Conservation (phyloP, 2,888 invertebrate species). For the Morpho helenor region DNA sequence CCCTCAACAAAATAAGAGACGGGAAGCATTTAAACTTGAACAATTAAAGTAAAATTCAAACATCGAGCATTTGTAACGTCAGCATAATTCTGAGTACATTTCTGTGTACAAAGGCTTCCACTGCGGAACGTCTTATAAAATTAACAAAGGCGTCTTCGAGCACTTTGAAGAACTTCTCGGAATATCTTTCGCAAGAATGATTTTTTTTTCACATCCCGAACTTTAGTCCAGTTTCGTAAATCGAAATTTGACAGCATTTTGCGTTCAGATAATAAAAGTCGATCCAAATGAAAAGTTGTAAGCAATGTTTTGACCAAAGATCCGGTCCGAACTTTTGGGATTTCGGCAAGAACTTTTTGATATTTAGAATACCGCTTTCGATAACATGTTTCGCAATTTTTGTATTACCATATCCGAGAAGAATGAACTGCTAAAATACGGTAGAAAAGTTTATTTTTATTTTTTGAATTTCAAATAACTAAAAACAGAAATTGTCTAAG, state of each 20-base stretch:
- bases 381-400: too few species aligned
- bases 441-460: too few species aligned
- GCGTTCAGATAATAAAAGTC: slow-evolving; percentile 61
- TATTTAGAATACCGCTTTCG: not conserved
- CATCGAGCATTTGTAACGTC: slow-evolving; percentile 13
- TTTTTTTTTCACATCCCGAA: slow-evolving; percentile 19
- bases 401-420: too few species aligned
- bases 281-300: slow-evolving; percentile 66
- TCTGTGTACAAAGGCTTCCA: slow-evolving; percentile 22
- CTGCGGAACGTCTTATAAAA: slow-evolving; percentile 17
- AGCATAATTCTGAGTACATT: slow-evolving; percentile 25
- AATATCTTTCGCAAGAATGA: slow-evolving; percentile 9
- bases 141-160: slow-evolving; percentile 24
- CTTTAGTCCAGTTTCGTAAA: slow-evolving; percentile 37
- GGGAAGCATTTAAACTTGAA: slow-evolving; percentile 7
- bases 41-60: slow-evolving; percentile 19
- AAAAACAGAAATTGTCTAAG: too few species aligned
- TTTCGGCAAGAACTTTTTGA: not conserved
- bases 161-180: slow-evolving; percentile 23
- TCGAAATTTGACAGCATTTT: slow-evolving; percentile 61
- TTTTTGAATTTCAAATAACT: too few species aligned
- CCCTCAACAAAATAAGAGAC: too few species aligned
- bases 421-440: too few species aligned
- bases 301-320: slow-evolving; percentile 2
- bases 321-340: not conserved